Evolutionary conservation across 2,113 vertebrate species (phyloP).

Genomic region (Tichodroma muraria): DNA sequence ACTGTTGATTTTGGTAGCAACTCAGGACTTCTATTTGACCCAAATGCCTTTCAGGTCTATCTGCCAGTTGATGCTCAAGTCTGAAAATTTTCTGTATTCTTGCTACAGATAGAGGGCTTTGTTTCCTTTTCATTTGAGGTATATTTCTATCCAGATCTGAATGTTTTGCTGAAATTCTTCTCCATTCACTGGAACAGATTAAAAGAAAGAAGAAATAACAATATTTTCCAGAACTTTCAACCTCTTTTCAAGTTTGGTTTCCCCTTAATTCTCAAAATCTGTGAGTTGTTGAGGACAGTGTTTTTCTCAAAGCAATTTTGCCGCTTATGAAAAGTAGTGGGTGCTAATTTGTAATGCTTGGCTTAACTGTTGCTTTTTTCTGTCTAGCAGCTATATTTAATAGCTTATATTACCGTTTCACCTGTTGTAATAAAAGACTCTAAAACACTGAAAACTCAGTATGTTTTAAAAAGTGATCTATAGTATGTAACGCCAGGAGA

Average conservation of each 20-base stretch:
- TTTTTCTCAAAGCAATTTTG: not conserved
- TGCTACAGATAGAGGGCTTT: conserved; percentile 12
- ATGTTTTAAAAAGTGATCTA: not conserved
- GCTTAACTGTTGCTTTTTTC: not conserved
- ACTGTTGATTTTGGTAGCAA: conserved; percentile 61
- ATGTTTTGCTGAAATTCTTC: conserved; percentile 23
- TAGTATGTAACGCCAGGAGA: not conserved
- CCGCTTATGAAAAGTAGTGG: not conserved
- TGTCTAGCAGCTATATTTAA: not conserved
- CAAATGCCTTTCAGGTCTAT: conserved; percentile 49
- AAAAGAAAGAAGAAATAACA: not conserved
- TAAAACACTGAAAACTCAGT: not conserved
- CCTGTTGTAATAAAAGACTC: not conserved
- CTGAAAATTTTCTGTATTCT: conserved; percentile 28
- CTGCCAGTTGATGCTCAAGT: conserved; percentile 33
- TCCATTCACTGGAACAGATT: not conserved
- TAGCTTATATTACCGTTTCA: not conserved
- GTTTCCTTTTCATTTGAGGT: conserved; percentile 16
- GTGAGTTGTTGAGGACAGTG: not conserved
- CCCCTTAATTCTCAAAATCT: not conserved
- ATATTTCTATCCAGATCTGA: not conserved
- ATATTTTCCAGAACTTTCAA: not conserved
- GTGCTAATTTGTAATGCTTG: not conserved
- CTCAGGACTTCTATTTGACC: conserved; percentile 52
- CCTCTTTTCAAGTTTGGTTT: not conserved